Evolutionary conservation across 2,888 invertebrate genomes (phyloP).

Genomic region (Drosophila bunnanda): DNA sequence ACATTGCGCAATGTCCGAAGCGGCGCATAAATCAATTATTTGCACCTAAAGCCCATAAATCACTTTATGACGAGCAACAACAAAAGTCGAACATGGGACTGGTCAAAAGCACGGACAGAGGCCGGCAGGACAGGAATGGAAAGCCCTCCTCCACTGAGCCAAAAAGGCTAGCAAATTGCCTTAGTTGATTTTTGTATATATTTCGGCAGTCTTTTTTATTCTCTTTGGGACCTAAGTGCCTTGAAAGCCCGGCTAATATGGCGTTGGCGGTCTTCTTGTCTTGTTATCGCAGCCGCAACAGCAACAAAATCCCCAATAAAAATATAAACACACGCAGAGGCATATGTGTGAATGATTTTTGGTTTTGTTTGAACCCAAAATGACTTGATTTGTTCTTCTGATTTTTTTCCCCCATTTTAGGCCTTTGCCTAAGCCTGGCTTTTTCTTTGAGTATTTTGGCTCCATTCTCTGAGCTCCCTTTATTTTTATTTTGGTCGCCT

Average conservation of each 20-base stretch:
- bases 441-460: slow-evolving; percentile 9
- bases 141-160: slow-evolving; percentile 32
- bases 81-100: slow-evolving; percentile 45
- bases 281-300: slow-evolving; percentile 66
- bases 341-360: slow-evolving; percentile 69
- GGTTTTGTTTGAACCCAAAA: slow-evolving; percentile 30
- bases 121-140: slow-evolving; percentile 16
- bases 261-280: slow-evolving; percentile 68
- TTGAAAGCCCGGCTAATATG: slow-evolving; percentile 70
- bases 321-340: slow-evolving; percentile 33
- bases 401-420: slow-evolving; percentile 5
- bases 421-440: slow-evolving; percentile 27
- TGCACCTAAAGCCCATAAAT: slow-evolving; percentile 75
- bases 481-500: slow-evolving; percentile 32
- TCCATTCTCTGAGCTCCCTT: slow-evolving; percentile 19
- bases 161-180: slow-evolving; percentile 28
- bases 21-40: slow-evolving; percentile 75
- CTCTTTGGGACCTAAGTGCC: slow-evolving; percentile 56
- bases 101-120: slow-evolving; percentile 43
- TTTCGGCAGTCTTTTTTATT: slow-evolving; percentile 8
- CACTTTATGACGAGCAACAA: slow-evolving; percentile 68
- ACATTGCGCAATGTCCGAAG: slow-evolving; percentile 44
- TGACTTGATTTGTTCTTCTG: slow-evolving; percentile 21
- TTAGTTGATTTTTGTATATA: background rate
- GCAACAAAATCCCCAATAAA: slow-evolving; percentile 36